A percentile compares a stretch with the other conserved stretches of the same genome.
Evolutionary conservation across 2,888 invertebrate species (phyloP).

Genomic region (Epicampocera succincta): DNA sequence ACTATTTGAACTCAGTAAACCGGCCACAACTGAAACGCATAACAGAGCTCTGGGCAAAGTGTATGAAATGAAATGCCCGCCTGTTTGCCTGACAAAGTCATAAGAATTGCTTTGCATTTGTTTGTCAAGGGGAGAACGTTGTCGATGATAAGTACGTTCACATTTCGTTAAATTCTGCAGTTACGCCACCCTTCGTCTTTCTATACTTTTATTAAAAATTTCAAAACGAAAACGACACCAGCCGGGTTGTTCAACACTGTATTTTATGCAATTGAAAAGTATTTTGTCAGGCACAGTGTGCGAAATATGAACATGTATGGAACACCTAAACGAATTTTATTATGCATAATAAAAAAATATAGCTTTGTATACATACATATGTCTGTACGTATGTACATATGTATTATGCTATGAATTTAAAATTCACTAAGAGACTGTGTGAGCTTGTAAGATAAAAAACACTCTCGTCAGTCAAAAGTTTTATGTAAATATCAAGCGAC

Average conservation of each 20-base stretch:
- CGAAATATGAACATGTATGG: slow-evolving; percentile 10
- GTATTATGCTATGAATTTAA: not conserved
- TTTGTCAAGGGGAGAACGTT: slow-evolving; percentile 22
- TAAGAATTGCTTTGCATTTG: slow-evolving; percentile 41
- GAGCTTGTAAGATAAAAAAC: too few species aligned
- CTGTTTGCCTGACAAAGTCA: slow-evolving; percentile 50
- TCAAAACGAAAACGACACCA: not conserved
- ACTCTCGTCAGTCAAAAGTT: too few species aligned
- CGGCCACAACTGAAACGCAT: slow-evolving; percentile 45
- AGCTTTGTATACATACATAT: not conserved
- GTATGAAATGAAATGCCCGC: slow-evolving; percentile 49
- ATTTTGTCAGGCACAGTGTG: slow-evolving; percentile 36
- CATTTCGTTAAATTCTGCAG: slow-evolving; percentile 38
- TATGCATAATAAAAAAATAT: not conserved
- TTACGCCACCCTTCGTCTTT: slow-evolving; percentile 38
- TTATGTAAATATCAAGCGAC: too few species aligned
- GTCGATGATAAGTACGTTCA: slow-evolving; percentile 20
- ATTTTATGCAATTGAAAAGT: slow-evolving; percentile 11
- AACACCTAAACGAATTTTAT: not conserved
- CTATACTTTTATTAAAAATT: slow-evolving; percentile 16
- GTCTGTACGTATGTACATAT: not conserved
- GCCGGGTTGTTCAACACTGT: slow-evolving; percentile 2
- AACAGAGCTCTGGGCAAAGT: slow-evolving; percentile 56
- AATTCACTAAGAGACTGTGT: too few species aligned
- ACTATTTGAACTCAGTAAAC: slow-evolving; percentile 43